phyloP scores from a whole-genome alignment of 2,113 vertebrate genomes.

The Vulpes vulpes region DNA sequence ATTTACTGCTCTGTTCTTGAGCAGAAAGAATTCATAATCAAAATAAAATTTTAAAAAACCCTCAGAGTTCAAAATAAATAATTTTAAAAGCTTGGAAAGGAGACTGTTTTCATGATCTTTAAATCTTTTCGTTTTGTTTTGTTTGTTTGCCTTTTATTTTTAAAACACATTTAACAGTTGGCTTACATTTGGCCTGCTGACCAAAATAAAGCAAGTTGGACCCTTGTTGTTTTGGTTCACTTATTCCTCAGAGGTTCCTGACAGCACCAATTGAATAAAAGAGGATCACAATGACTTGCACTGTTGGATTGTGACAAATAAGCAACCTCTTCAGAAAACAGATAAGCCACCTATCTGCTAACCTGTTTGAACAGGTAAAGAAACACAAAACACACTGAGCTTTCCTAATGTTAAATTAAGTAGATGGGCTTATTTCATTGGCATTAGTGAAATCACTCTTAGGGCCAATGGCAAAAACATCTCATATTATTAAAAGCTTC shows the following conservation, averaged over 20 bases:
- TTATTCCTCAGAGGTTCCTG: background rate
- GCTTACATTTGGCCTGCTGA: conserved; percentile 47
- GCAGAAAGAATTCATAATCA: conserved; percentile 50
- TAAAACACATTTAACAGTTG: conserved; percentile 41
- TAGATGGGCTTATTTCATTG: background rate
- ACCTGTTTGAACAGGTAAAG: conserved; percentile 21
- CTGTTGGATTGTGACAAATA: background rate
- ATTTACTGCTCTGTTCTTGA: conserved; percentile 49
- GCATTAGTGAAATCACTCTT: background rate
- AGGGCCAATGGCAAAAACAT: background rate
- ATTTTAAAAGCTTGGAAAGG: conserved; percentile 5
- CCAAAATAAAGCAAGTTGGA: background rate
- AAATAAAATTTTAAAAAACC: conserved; percentile 61
- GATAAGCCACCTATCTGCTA: background rate
- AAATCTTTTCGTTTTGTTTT: conserved; percentile 58
- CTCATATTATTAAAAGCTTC: background rate
- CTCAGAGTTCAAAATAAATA: conserved; percentile 63
- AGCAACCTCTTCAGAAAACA: background rate
- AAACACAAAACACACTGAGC: background rate
- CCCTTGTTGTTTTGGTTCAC: background rate
- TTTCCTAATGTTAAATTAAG: background rate
- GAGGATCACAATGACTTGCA: background rate
- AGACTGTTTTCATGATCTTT: conserved; percentile 63
- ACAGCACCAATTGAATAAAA: background rate
- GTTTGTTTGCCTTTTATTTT: conserved; percentile 62